Conservation (phyloP, 2,797 vertebrate species). For the Acrocephalus scirpaceus region DNA sequence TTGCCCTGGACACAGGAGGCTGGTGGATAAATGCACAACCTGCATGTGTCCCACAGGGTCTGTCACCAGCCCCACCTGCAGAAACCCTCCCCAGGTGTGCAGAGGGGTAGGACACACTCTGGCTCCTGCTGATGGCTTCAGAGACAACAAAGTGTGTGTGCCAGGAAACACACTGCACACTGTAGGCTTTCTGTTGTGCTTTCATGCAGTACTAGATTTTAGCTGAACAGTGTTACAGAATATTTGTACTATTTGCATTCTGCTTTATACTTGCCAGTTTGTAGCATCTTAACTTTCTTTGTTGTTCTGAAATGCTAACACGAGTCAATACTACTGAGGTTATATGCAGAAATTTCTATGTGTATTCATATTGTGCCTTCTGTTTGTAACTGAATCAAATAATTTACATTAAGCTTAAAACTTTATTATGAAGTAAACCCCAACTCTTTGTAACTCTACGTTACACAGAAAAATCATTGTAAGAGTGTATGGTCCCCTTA, state of each 20-base stretch:
- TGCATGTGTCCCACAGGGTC: fast-evolving
- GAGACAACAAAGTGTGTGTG: fast-evolving
- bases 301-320: neutral
- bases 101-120: fast-evolving
- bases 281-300: neutral
- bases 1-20: neutral
- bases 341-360: neutral
- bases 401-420: neutral
- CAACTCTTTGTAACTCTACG: fast-evolving
- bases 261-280: neutral
- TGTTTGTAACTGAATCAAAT: neutral
- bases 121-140: fast-evolving
- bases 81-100: neutral
- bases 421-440: neutral
- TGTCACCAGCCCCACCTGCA: fast-evolving
- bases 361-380: neutral
- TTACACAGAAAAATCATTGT: neutral
- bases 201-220: neutral
- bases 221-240: neutral
- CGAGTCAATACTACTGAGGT: neutral
- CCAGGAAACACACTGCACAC: neutral
- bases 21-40: too few relatives aligned
- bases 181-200: neutral
- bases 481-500: neutral
- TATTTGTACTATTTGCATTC: neutral